Evolutionary conservation across 2,888 invertebrate species (phyloP).

Genomic region (Oligia strigilis): DNA sequence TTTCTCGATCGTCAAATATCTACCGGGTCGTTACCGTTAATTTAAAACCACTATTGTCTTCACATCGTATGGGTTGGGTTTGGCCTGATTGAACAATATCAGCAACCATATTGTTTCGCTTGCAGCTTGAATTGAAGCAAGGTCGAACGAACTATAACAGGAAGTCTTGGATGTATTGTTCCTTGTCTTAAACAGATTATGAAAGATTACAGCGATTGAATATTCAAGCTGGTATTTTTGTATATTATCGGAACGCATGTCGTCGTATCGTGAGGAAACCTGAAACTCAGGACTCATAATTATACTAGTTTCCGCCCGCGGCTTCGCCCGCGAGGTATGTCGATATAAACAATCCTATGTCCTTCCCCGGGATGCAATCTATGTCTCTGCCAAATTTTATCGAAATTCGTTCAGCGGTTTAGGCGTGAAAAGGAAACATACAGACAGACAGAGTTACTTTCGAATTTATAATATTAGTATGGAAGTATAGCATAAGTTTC

Average conservation of each 20-base stretch:
- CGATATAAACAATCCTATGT: no score
- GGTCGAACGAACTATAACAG: constrained; percentile 27
- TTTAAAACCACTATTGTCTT: constrained; percentile 38
- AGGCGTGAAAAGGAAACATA: no score
- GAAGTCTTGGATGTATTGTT: constrained; percentile 36
- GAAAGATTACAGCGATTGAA: neutral
- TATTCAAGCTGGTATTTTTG: neutral
- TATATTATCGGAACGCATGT: neutral
- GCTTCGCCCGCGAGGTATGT: no score
- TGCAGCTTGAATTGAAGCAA: constrained; percentile 19
- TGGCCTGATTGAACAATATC: constrained; percentile 30
- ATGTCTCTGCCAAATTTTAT: no score
- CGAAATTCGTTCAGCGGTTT: no score
- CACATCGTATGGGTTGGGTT: constrained; percentile 39
- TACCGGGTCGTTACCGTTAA: constrained; percentile 5
- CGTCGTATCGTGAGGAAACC: neutral
- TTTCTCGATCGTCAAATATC: neutral
- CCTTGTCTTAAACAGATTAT: neutral
- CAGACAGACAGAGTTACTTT: no score
- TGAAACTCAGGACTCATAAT: neutral
- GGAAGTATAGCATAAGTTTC: no score
- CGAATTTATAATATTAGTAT: no score
- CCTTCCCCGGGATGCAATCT: no score
- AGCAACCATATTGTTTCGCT: constrained; percentile 25
- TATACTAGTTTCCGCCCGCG: no score